Base-by-base conservation (phyloP, 1,140 invertebrate species). In the Zaprionus taronus region DNA sequence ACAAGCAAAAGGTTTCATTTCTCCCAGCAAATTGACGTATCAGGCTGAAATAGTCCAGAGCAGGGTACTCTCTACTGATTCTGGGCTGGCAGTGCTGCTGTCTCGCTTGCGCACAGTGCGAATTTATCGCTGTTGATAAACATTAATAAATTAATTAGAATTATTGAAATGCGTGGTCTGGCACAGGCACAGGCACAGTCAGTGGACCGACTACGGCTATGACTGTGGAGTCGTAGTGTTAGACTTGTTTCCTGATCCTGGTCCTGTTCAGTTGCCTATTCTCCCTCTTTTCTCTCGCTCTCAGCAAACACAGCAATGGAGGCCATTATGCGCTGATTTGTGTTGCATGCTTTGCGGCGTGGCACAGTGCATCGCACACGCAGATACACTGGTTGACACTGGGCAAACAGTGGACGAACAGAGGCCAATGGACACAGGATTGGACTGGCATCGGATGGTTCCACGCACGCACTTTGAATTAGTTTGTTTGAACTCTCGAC, bases 81-180 rank as follows among this genome's bases (percentile, higher is more conserved):
- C 36, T 38, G 12, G 12, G 4, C 36, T 38, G 36, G 36, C 36
- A 12, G 14, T n/a, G 41, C n/a, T n/a, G 6, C 47, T 12, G 47
- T 31, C 26, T 31, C 26, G 15, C 26, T 7, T 26, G 20, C 20
- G 26, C 24, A 14, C 51, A 55, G 14, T 64, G 62, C 68, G 76
- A 89, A 92, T 92, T 92, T 92, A 92, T 92, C 73, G 84, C 62
- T 76, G 49, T 75, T 86, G 91, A 92, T 92, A 92, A 92, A 86
- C 87, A 85, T 91, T 92, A 92, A 92, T 92, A 92, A 92, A 92
- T 92, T 92, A 92, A 92, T 92, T 92, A 92, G 91, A 92, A 91
- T 92, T 92, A 92, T 92, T 92, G 91, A 92, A 92, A 92, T 92
- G 87, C 84, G 83, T 81, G 73, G 83, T 70, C 66, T 65, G 66